Percentiles rank a stretch among this genome's conserved stretches.
phyloP scores from a whole-genome alignment of 2,113 vertebrate genomes.

The Podocnemis expansa region DNA sequence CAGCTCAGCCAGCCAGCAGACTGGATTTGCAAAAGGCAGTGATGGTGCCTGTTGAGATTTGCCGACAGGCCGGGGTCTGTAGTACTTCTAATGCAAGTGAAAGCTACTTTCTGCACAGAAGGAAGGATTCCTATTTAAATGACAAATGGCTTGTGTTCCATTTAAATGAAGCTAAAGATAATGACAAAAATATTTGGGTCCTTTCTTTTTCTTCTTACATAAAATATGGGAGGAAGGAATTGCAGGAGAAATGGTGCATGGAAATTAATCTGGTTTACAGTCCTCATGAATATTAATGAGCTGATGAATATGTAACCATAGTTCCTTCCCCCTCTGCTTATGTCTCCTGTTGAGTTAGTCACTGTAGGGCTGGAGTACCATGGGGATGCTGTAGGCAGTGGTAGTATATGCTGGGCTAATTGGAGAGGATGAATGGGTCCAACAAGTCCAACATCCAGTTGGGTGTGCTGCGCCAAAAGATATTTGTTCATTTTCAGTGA shows the following conservation, averaged over 20 bases:
- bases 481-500: not conserved
- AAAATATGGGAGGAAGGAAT: conserved; percentile 67
- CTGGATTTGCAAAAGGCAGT: not conserved
- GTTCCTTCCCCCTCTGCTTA: conserved; percentile 69
- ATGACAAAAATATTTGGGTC: not conserved
- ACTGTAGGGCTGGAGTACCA: not conserved
- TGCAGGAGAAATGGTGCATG: conserved; percentile 75
- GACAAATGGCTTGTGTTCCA: not conserved
- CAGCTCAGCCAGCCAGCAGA: not conserved
- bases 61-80: not conserved
- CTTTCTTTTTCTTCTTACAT: conserved; percentile 50
- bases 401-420: not conserved
- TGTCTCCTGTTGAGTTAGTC: conserved; percentile 59
- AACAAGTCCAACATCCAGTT: not conserved
- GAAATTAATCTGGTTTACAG: conserved; percentile 78
- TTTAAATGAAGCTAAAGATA: conserved; percentile 3
- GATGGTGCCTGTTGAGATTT: not conserved
- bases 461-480: not conserved
- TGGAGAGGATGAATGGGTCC: not conserved
- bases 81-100: not conserved
- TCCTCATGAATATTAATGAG: conserved; percentile 79
- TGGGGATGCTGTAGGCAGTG: not conserved
- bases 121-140: not conserved
- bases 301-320: conserved; percentile 76
- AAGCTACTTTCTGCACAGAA: not conserved